Evolutionary conservation across 2,888 invertebrate species (phyloP).

Genomic region (Caenorhabditis angaria): DNA sequence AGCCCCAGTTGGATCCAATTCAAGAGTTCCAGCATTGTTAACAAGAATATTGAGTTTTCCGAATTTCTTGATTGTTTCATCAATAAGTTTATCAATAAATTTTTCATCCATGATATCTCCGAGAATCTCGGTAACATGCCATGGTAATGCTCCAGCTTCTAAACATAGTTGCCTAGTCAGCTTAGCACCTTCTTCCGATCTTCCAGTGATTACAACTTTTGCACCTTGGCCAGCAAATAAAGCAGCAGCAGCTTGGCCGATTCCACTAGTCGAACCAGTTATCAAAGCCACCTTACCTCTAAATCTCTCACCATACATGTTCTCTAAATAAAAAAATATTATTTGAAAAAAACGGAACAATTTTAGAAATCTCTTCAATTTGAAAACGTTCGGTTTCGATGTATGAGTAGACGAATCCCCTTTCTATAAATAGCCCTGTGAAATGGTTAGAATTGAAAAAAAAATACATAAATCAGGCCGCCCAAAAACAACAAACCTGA

Average conservation of each 20-base stretch:
- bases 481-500: conserved; percentile 6
- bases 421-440: conserved; percentile 6
- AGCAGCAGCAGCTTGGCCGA: conserved; percentile 45
- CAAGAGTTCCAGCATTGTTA: conserved; percentile 46
- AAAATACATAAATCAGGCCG: no score
- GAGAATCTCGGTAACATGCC: conserved; percentile 12
- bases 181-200: conserved; percentile 13
- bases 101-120: not conserved
- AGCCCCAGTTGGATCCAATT: conserved; percentile 33
- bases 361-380: conserved; percentile 30
- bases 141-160: conserved; percentile 23
- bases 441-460: no score
- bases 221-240: conserved; percentile 41
- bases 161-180: conserved; percentile 28
- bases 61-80: conserved; percentile 21
- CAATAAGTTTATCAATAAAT: not conserved
- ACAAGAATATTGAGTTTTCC: conserved; percentile 45
- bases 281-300: conserved; percentile 34
- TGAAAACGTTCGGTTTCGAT: conserved; percentile 33
- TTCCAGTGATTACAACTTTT: conserved; percentile 47
- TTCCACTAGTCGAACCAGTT: conserved; percentile 50
- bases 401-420: conserved; percentile 34
- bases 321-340: no score
- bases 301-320: conserved; percentile 16
- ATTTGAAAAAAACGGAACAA: no score